These are phyloP conservation scores for Pachyseris speciosa DNA, from an alignment of 64 coral and sea anemone species.

Conservation along the genomic window DNA sequence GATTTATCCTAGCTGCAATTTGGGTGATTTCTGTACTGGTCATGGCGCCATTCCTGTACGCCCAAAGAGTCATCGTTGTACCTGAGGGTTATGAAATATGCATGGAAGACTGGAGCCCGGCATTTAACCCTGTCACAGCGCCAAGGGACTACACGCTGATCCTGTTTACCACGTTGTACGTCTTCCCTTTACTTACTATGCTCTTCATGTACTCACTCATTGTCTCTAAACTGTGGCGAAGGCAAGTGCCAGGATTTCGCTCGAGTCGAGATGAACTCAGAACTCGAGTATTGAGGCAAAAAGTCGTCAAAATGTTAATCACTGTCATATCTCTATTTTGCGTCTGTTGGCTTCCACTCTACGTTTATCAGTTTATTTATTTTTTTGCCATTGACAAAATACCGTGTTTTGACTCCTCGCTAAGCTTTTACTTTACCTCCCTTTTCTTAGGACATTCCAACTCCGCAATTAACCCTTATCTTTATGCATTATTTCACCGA, in stretches of 20 bases:
- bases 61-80: conserved; percentile 43
- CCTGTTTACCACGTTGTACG: conserved; percentile 75
- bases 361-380: conserved; percentile 68
- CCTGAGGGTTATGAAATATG: conserved; percentile 39
- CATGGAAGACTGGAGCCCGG: conserved; percentile 76
- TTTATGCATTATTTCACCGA: conserved; percentile 81
- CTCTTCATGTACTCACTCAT: conserved; percentile 76
- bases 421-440: conserved; percentile 77
- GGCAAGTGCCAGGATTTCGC: conserved; percentile 66
- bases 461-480: conserved; percentile 79
- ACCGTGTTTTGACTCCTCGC: conserved; percentile 64
- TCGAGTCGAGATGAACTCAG: conserved; percentile 45
- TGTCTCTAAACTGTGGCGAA: conserved; percentile 77
- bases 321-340: conserved; percentile 75
- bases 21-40: conserved; percentile 65
- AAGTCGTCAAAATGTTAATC: conserved; percentile 94
- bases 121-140: conserved; percentile 59
- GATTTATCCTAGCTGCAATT: conserved; percentile 49
- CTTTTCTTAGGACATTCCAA: conserved; percentile 85
- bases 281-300: conserved; percentile 68
- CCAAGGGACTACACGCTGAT: conserved; percentile 79
- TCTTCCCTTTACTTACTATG: conserved; percentile 76
- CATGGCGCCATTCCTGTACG: conserved; percentile 85
- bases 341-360: conserved; percentile 82
- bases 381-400: conserved; percentile 69